phyloP scores from a whole-genome alignment of 2,797 vertebrate genomes.

The Sphenopsis melanotis region DNA sequence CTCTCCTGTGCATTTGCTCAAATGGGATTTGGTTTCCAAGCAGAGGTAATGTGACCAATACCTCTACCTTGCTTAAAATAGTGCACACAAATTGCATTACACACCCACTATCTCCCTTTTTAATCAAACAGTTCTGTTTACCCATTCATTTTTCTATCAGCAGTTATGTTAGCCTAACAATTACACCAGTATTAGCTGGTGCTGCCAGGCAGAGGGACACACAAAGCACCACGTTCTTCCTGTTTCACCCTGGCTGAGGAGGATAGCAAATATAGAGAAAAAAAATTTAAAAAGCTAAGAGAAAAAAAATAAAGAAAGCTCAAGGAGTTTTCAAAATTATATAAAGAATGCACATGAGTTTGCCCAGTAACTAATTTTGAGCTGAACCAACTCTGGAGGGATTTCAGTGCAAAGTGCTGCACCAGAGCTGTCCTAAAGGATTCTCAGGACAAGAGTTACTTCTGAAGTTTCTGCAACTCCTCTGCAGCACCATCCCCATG shows the following conservation, averaged over 20 bases:
- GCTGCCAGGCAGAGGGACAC: background rate
- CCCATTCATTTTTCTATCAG: slow-evolving; percentile 1
- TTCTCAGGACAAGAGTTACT: background rate
- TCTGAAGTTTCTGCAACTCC: background rate
- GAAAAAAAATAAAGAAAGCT: background rate
- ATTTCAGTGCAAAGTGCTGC: background rate
- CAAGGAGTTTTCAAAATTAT: background rate
- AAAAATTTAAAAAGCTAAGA: background rate
- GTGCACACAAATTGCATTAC: background rate
- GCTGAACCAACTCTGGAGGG: background rate
- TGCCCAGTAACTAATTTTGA: background rate
- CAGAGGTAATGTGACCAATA: background rate
- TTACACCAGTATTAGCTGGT: background rate
- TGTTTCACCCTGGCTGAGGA: background rate
- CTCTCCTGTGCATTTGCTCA: background rate
- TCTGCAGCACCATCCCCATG: background rate
- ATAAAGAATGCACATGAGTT: rapidly evolving
- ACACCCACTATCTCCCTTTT: background rate
- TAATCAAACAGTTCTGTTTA: slow-evolving; percentile 33
- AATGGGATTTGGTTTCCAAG: background rate
- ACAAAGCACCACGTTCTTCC: background rate
- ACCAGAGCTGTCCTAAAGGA: background rate
- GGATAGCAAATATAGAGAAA: background rate
- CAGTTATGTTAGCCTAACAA: background rate
- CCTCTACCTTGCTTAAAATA: background rate